Conservation (phyloP, 2,888 invertebrate genomes). For the Chalcosyrphus nemorum region DNA sequence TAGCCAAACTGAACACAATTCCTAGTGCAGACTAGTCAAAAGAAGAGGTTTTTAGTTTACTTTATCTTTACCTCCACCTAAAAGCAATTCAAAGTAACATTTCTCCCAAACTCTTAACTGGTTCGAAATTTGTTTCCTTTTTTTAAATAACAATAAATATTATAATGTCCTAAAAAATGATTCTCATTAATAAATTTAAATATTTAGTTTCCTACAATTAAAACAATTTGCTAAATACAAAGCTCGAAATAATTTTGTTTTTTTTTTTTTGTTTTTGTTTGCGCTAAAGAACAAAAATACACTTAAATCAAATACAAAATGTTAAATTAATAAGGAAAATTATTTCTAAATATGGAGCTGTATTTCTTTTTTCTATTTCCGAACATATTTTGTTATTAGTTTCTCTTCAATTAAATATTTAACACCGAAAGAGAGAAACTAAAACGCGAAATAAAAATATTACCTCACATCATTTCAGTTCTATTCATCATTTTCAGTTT, state of each 20-base stretch:
- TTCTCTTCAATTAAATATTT: background rate
- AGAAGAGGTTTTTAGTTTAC: too few relatives aligned
- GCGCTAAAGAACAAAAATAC: conserved; percentile 65
- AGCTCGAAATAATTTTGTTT: conserved; percentile 39
- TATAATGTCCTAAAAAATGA: conserved; percentile 40
- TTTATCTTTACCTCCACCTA: too few relatives aligned
- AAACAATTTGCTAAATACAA: conserved; percentile 71
- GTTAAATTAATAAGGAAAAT: conserved; percentile 32
- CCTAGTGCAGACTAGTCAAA: too few relatives aligned
- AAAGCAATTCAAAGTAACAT: too few relatives aligned
- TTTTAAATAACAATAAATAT: conserved; percentile 56
- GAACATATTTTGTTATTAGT: background rate
- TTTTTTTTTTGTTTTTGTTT: conserved; percentile 19
- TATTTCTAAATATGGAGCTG: conserved; percentile 22
- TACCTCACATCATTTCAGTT: conserved; percentile 50
- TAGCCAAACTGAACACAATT: too few relatives aligned
- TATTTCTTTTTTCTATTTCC: background rate
- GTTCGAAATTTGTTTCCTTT: background rate
- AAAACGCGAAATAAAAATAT: conserved; percentile 10
- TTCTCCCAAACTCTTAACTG: conserved; percentile 24
- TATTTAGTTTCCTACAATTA: conserved; percentile 56
- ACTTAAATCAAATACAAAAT: conserved; percentile 44
- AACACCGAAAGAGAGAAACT: conserved; percentile 5
- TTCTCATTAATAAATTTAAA: conserved; percentile 29
- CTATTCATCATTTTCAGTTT: conserved; percentile 43